Conservation (phyloP, 1,140 invertebrate species). For the Hermetia illucens region DNA sequence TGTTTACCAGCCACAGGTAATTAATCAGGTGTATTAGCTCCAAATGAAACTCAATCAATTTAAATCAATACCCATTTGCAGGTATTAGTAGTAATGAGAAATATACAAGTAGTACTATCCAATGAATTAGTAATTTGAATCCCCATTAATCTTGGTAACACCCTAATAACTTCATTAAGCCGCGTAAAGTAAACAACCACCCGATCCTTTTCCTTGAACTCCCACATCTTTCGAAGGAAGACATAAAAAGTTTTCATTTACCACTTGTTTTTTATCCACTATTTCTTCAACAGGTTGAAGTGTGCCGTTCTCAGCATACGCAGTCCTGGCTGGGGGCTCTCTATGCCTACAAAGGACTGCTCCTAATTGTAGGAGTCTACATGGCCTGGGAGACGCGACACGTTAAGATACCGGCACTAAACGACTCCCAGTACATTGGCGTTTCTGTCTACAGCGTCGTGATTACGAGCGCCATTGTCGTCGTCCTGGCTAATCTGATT, state of each 20-base stretch:
- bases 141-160: no score
- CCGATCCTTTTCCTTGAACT: no score
- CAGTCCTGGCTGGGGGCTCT: slow-evolving; percentile 74
- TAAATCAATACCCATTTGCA: no score
- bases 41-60: no score
- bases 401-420: slow-evolving; percentile 91
- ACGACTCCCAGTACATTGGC: slow-evolving; percentile 94
- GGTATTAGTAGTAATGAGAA: no score
- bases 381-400: slow-evolving; percentile 97
- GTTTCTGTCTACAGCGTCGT: slow-evolving; percentile 87
- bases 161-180: no score
- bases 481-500: slow-evolving; percentile 71
- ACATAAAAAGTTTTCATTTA: no score
- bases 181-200: no score
- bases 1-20: slow-evolving; percentile 75
- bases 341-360: slow-evolving; percentile 78
- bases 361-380: slow-evolving; percentile 81
- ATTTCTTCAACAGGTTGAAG: slow-evolving; percentile 54
- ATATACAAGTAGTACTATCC: no score
- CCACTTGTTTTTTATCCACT: no score
- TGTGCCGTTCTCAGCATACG: slow-evolving; percentile 73
- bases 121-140: no score
- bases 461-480: slow-evolving; percentile 71
- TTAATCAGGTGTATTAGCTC: not conserved
- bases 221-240: no score